Evolutionary conservation across 2,113 vertebrate species (phyloP).

Genomic region (Cervus canadensis): DNA sequence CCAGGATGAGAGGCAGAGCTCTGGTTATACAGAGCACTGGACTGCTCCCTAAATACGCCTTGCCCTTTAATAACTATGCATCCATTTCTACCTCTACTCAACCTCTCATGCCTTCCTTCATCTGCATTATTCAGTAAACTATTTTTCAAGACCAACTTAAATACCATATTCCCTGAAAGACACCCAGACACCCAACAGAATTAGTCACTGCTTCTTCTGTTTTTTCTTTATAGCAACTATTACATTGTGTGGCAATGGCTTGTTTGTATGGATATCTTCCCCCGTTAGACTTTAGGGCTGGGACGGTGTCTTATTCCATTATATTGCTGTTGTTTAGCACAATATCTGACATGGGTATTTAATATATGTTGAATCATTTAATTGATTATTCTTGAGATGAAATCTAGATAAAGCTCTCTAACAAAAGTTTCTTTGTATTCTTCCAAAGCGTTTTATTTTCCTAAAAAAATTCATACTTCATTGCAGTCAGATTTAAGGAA

Average conservation of each 20-base stretch:
- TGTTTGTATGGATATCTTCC: not conserved
- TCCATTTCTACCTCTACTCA: not conserved
- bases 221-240: not conserved
- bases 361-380: not conserved
- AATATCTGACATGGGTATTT: not conserved
- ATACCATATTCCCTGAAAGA: not conserved
- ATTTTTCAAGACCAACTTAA: slow-evolving; percentile 11
- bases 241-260: not conserved
- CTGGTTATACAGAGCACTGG: not conserved
- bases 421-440: not conserved
- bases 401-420: not conserved
- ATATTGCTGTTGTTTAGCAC: not conserved
- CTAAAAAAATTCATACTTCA: not conserved
- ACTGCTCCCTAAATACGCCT: not conserved
- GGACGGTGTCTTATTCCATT: not conserved
- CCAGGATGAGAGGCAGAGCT: not conserved
- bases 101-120: not conserved
- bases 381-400: not conserved
- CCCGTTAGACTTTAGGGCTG: not conserved
- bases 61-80: not conserved
- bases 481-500: slow-evolving; percentile 15
- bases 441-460: not conserved
- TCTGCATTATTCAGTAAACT: not conserved
- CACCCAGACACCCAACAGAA: not conserved
- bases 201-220: not conserved